Conservation (phyloP, 2,113 vertebrate genomes). For the Arvicanthis niloticus region DNA sequence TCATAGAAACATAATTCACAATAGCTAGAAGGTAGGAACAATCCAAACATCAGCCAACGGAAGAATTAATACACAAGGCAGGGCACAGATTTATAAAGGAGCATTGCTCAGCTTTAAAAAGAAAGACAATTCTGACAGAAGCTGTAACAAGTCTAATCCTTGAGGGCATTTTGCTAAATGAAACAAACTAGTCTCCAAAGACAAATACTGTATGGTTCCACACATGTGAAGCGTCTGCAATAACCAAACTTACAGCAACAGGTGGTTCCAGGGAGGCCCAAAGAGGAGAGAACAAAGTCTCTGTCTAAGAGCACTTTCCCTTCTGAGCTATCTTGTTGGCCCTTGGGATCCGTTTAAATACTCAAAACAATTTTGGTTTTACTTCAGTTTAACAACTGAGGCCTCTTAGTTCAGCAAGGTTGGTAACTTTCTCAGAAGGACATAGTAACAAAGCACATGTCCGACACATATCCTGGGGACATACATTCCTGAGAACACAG, state of each 20-base stretch:
- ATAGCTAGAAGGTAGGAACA: background rate
- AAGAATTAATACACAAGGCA: background rate
- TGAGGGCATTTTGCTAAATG: background rate
- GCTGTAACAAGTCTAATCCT: background rate
- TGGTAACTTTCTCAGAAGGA: conserved; percentile 3
- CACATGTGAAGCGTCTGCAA: background rate
- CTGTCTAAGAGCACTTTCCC: background rate
- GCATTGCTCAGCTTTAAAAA: background rate
- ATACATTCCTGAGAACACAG: background rate
- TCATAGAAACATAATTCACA: background rate
- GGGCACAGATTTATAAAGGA: background rate
- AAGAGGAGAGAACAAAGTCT: background rate
- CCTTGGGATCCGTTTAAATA: background rate
- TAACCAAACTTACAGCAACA: background rate
- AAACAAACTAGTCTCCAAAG: background rate
- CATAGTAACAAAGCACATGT: background rate
- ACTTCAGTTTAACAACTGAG: background rate
- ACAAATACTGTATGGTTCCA: background rate
- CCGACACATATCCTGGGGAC: background rate
- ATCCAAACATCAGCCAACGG: background rate
- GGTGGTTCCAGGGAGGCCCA: background rate
- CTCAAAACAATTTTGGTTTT: conserved; percentile 33
- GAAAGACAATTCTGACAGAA: background rate
- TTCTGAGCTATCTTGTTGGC: too few relatives aligned
- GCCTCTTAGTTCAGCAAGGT: background rate